Evolutionary conservation across 2,797 vertebrate species (phyloP).

Genomic region (Phrynocephalus forsythii): DNA sequence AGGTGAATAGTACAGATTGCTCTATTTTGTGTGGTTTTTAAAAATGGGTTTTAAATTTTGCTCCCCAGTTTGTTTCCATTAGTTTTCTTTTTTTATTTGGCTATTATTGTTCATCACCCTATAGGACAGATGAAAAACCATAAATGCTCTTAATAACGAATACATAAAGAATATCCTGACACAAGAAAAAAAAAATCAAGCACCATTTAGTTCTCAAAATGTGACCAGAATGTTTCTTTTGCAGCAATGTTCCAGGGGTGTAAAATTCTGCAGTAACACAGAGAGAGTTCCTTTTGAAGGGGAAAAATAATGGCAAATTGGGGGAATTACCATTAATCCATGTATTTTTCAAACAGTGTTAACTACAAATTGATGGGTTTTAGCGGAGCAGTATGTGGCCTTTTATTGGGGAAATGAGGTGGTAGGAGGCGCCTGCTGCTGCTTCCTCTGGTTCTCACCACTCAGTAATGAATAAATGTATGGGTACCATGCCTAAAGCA

Average conservation of each 20-base stretch:
- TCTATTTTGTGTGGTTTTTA: background rate
- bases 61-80: background rate
- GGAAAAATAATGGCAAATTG: background rate
- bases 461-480: background rate
- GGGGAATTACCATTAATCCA: conserved; percentile 13
- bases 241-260: background rate
- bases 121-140: no score
- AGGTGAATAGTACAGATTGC: no score
- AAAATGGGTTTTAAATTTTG: background rate
- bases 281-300: background rate
- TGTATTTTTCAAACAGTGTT: background rate
- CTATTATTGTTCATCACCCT: background rate
- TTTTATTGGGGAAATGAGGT: background rate
- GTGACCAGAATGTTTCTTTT: no score
- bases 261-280: background rate
- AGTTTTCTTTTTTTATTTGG: background rate
- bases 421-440: background rate
- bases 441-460: background rate
- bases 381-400: background rate
- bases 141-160: no score
- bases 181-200: background rate
- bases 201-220: background rate
- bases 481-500: background rate
- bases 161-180: background rate
- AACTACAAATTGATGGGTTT: background rate